Conservation (phyloP, 2,797 vertebrate genomes). For the Chelonia mydas region DNA sequence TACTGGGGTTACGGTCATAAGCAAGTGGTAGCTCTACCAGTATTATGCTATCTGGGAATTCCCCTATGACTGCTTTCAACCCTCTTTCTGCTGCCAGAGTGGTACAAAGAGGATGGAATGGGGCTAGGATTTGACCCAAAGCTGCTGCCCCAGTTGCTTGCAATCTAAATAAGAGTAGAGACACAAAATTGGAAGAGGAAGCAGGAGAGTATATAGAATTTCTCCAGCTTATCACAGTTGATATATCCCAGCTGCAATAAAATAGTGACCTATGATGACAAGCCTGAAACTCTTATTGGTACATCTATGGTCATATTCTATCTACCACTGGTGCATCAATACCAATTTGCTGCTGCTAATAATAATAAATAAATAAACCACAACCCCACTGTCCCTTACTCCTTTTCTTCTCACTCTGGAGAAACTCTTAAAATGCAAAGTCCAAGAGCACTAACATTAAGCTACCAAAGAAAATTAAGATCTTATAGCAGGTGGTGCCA, state of each 20-base stretch:
- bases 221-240: background rate
- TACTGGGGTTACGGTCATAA: background rate
- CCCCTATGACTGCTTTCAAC: background rate
- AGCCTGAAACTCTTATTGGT: accelerated
- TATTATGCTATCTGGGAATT: background rate
- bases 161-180: background rate
- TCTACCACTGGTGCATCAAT: background rate
- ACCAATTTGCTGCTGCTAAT: background rate
- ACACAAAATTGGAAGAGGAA: background rate
- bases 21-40: background rate
- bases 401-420: background rate
- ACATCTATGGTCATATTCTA: background rate
- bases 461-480: background rate
- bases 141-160: background rate
- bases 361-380: background rate
- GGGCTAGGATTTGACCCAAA: background rate
- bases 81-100: background rate
- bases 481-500: background rate
- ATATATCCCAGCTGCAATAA: background rate
- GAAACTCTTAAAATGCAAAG: background rate
- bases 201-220: background rate
- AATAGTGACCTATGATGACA: background rate
- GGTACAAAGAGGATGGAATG: background rate
- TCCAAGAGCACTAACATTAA: background rate
- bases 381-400: background rate